Base-by-base conservation (phyloP, 2,888 invertebrate genomes). In the Tipula helvola region DNA sequence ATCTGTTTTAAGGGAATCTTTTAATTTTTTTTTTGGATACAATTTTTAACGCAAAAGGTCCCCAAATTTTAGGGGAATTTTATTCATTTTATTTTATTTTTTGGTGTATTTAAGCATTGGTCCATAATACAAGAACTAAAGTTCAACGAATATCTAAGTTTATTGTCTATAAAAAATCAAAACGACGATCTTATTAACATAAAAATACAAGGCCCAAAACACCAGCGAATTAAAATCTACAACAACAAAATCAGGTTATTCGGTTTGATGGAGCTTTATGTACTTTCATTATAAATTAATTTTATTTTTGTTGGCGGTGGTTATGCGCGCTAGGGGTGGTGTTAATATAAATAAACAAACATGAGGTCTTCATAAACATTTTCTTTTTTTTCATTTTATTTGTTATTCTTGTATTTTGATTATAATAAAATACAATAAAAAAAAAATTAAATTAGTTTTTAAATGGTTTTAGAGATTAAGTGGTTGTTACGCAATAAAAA, bases 391-490 rank as follows among this genome's bases (percentile, higher is more conserved):
- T 52, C n/a, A 52, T 52, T 5, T 18, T 16, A 52, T 52, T 71
- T 71, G 10, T 28, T 71, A 3, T 8, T 28, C 28, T 71, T 71
- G 28, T 71, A 71, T 71, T 71, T 71, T 71, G 71, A 71, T 71
- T 71, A 28, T 28, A 71, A 71, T 2, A 28, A 71, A 71, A 71
- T 71, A 28, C 71, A 71, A 28, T 71, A 71, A 28, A 71, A 71
- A 28, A n/a, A 71, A 71, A 71, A 28, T 71, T 28, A 71, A 71
- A 71, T 71, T 71, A 71, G 71, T 71, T 71, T 71, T 28, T 71
- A 71, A 71, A 71, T 71, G 71, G 71, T 71, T 71, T 71, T 71
- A 71, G 71, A 71, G 71, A 71, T 71, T 71, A 71, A 71, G 71
- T 71, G 71, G 71, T 71, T 71, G 12, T 71, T 57, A 57, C 16